Base-by-base conservation (phyloP, 2,797 vertebrate genomes). In the Esox masquinongy region DNA sequence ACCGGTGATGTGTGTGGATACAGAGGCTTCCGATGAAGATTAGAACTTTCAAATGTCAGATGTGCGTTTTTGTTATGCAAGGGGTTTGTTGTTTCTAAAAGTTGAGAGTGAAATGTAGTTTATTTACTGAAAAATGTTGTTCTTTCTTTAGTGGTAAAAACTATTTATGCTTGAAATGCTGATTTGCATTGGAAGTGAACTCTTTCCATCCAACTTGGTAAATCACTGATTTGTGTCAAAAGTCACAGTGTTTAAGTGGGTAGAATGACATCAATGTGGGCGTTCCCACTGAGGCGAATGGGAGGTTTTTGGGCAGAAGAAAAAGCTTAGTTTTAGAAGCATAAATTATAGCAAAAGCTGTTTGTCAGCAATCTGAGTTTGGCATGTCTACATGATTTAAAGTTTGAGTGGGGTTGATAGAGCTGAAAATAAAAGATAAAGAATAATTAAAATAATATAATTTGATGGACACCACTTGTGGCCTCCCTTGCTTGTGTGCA, bases 1-100 rank as follows among this genome's bases (percentile, higher is more conserved):
- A 6, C 71, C 71, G 6, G 71, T 9, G 9, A 73, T 34, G 12
- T 73, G 71, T 63, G 71, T 73, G 71, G 71, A 73, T 29, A 59
- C 51, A 6, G 56, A 61, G 5, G 8, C 11, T 9, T 61, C 22
- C 1, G 22, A 26, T 22, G 56, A 22, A 61, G 56, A 61, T 24
- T 61, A 61, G 22, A 61, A 5, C 9, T 59, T 59, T 11, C 0
- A 24, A 11, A 3, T 22, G 8, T 22, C 5, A 59, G 2, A 59
- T 9, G n/a, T n/a, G 19, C 7, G n/a, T 56, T 56, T 0, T 56
- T 22, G 56, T 24, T 11, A 16, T 59, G 19, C 24, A 51, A 51
- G n/a, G 8, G n/a, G n/a, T 56, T 14, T 0, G 8, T 59, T 22
- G 9, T 59, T 59, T 59, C 56, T 59, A 24, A 56, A 56, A 56